Conservation (phyloP, 2,797 vertebrate species). For the Falco peregrinus region DNA sequence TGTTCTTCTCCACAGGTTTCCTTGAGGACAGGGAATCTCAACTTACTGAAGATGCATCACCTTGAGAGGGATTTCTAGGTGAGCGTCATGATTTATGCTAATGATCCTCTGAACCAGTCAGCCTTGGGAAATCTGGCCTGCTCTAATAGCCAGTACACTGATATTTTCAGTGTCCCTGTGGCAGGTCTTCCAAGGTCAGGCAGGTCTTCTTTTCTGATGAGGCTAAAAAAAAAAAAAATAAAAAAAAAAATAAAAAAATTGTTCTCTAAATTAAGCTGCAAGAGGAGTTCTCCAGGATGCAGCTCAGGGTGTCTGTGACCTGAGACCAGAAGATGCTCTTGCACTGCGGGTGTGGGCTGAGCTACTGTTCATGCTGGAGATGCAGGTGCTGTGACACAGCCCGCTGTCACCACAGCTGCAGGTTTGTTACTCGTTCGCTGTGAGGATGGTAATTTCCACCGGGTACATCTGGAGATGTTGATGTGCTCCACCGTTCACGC, state of each 20-base stretch:
- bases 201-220: background rate
- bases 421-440: constrained; percentile 37
- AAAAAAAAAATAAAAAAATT: background rate
- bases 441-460: constrained; percentile 30
- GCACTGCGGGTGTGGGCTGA: background rate
- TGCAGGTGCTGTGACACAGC: constrained; percentile 54
- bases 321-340: constrained; percentile 6
- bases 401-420: background rate
- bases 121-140: background rate
- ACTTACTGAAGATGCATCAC: background rate
- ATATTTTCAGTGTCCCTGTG: background rate
- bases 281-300: background rate
- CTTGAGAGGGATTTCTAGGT: background rate
- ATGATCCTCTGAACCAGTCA: background rate
- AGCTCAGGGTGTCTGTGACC: background rate
- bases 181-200: background rate
- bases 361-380: constrained; percentile 36
- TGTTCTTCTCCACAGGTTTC: background rate
- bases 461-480: background rate
- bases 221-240: background rate
- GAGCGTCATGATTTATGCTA: background rate
- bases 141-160: background rate
- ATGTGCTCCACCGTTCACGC: background rate
- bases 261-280: background rate
- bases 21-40: background rate